Conservation (phyloP, 2,888 invertebrate species). For the Apamea crenata region DNA sequence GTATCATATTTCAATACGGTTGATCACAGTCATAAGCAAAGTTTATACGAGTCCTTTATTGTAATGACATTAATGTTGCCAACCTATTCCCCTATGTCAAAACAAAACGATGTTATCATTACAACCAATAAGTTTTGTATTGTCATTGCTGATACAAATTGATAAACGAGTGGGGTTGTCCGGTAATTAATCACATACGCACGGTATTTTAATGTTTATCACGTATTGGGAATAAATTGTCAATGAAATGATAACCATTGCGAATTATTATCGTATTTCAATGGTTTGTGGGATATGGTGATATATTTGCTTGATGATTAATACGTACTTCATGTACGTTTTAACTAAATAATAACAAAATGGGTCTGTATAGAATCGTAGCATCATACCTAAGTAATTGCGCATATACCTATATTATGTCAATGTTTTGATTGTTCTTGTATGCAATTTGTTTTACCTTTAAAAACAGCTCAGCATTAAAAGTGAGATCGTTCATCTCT, state of each 20-base stretch:
- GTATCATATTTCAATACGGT: neutral
- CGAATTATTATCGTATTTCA: conserved; percentile 53
- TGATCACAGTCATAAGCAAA: neutral
- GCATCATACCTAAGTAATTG: neutral
- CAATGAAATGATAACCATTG: conserved; percentile 61
- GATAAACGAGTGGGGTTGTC: conserved; percentile 59
- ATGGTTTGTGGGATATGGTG: conserved; percentile 36
- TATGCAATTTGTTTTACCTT: neutral
- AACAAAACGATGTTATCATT: conserved; percentile 59
- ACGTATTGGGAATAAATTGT: conserved; percentile 62
- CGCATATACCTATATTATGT: too few relatives aligned
- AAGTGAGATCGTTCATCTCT: neutral
- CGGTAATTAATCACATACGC: conserved; percentile 63
- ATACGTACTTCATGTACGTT: neutral
- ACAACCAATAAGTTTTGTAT: conserved; percentile 61
- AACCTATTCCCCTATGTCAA: conserved; percentile 50
- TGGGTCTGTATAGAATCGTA: neutral
- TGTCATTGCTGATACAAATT: conserved; percentile 64
- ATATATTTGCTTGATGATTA: conserved; percentile 30
- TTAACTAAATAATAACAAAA: neutral
- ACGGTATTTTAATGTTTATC: conserved; percentile 62
- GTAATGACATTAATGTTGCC: conserved; percentile 37
- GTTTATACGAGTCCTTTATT: conserved; percentile 6
- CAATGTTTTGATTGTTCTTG: neutral
- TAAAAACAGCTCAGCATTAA: neutral